phyloP scores from a whole-genome alignment of 1,140 invertebrate genomes.

The Dinothrombium tinctorium region DNA sequence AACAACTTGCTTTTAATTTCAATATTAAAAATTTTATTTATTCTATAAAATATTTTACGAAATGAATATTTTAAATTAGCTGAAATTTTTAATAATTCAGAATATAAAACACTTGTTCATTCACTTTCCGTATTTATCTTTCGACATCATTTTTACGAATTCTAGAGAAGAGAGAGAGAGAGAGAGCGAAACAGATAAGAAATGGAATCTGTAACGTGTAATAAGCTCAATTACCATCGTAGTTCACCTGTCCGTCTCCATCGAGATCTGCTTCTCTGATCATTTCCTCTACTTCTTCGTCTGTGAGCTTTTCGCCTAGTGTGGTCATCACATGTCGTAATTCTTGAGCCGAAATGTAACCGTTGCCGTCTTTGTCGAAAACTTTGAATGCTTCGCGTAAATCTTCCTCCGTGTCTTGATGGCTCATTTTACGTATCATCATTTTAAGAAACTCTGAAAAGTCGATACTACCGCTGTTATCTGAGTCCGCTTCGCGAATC shows the following conservation, averaged over 20 bases:
- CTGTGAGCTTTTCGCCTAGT: conserved; percentile 27
- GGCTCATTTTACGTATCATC: conserved; percentile 27
- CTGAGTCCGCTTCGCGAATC: conserved; percentile 51
- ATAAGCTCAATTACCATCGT: conserved; percentile 77
- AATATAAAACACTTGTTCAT: too few relatives aligned
- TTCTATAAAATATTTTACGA: too few relatives aligned
- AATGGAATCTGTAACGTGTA: too few relatives aligned
- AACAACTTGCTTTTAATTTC: too few relatives aligned
- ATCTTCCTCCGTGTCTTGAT: conserved; percentile 26
- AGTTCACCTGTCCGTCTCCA: conserved; percentile 94
- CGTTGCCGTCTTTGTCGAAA: too few relatives aligned
- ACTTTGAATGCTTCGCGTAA: conserved; percentile 29
- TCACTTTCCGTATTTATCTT: too few relatives aligned
- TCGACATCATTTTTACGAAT: too few relatives aligned
- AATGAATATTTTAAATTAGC: too few relatives aligned
- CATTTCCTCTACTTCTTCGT: conserved; percentile 51
- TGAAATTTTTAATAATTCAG: too few relatives aligned
- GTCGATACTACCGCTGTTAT: conserved; percentile 25
- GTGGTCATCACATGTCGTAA: conserved; percentile 23
- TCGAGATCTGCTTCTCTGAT: conserved; percentile 92
- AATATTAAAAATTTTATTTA: too few relatives aligned
- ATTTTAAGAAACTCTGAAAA: conserved; percentile 28
- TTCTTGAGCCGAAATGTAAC: conserved; percentile 21
- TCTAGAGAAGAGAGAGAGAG: too few relatives aligned
- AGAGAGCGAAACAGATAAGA: too few relatives aligned